Conservation (phyloP, 2,888 invertebrate genomes). For the Trachelus stipa region DNA sequence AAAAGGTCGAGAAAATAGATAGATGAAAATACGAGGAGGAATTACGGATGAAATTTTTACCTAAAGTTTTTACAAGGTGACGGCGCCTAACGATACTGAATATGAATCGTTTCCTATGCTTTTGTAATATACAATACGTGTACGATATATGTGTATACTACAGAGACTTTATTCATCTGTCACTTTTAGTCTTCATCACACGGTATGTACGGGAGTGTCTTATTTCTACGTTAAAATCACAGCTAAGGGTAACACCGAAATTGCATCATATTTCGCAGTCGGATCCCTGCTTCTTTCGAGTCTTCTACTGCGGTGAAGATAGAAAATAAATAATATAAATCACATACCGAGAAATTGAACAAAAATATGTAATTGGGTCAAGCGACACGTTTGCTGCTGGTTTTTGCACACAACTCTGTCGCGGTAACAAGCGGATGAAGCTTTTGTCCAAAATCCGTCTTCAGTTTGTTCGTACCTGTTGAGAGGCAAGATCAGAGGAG, state of each 20-base stretch:
- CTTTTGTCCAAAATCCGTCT: not conserved
- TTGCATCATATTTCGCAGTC: not conserved
- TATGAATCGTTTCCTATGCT: not conserved
- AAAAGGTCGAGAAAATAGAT: not conserved
- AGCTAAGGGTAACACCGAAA: not conserved
- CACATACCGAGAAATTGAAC: not conserved
- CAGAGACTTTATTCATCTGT: too few species aligned
- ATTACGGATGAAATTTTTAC: not conserved
- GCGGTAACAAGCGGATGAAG: not conserved
- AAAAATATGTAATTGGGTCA: not conserved
- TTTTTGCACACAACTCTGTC: not conserved
- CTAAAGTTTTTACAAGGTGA: not conserved
- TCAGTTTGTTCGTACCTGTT: not conserved
- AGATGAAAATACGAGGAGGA: not conserved
- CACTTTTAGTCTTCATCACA: too few species aligned
- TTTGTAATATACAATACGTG: not conserved
- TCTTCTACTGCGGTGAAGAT: not conserved
- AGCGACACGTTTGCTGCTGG: not conserved
- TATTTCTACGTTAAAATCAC: not conserved
- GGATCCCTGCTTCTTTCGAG: not conserved
- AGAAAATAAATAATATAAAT: not conserved
- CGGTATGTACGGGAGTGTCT: too few species aligned
- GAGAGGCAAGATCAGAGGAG: not conserved
- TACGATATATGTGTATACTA: too few species aligned
- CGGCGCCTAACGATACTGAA: not conserved